These are phyloP conservation scores for Hybos culiciformis DNA, from an alignment of 2,888 invertebrate genomes.

Conservation along the genomic window DNA sequence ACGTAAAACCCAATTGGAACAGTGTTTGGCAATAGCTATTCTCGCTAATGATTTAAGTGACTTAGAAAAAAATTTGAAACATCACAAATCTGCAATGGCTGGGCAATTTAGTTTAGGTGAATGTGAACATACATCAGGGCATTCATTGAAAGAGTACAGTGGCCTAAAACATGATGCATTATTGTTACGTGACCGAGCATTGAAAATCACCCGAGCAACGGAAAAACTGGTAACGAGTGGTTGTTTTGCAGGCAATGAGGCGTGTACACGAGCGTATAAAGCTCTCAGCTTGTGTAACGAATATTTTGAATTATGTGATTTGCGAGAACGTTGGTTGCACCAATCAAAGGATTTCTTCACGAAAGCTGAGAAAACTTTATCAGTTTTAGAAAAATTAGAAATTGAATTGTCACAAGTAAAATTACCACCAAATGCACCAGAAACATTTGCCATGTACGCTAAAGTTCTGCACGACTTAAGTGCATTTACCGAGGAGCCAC, in stretches of 20 bases:
- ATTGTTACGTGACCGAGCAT: slow-evolving; percentile 57
- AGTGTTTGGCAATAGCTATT: slow-evolving; percentile 59
- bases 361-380: slow-evolving; percentile 55
- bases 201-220: slow-evolving; percentile 63
- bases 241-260: slow-evolving; percentile 55
- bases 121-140: slow-evolving; percentile 52
- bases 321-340: slow-evolving; percentile 50
- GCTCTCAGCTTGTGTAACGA: slow-evolving; percentile 52
- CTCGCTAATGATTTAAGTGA: slow-evolving; percentile 57
- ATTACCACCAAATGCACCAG: slow-evolving; percentile 48
- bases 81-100: slow-evolving; percentile 40
- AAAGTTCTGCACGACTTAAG: slow-evolving; percentile 51
- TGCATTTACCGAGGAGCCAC: slow-evolving; percentile 50
- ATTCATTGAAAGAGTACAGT: slow-evolving; percentile 52
- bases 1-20: slow-evolving; percentile 61
- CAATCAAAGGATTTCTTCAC: slow-evolving; percentile 58
- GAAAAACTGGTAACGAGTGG: slow-evolving; percentile 59
- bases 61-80: slow-evolving; percentile 44
- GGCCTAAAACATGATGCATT: slow-evolving; percentile 57
- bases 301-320: slow-evolving; percentile 57
- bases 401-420: slow-evolving; percentile 53
- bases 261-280: slow-evolving; percentile 50
- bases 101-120: slow-evolving; percentile 46
- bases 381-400: slow-evolving; percentile 60
- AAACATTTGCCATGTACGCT: slow-evolving; percentile 52